Percentiles rank a stretch among this genome's conserved stretches.
phyloP scores from a whole-genome alignment of 2,113 vertebrate species.

The Taurulus bubalis region DNA sequence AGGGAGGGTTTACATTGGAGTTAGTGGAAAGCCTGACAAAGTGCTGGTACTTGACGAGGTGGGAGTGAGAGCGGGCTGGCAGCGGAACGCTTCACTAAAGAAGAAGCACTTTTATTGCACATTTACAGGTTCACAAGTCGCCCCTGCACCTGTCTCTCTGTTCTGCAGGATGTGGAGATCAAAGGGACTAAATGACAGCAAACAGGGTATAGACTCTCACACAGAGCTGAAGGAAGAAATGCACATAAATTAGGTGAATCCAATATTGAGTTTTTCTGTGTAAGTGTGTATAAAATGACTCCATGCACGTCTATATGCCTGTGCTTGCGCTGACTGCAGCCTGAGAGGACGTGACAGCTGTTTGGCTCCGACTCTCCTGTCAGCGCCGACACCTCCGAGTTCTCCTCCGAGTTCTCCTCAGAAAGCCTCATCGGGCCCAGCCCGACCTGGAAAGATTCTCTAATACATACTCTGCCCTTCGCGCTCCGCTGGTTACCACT shows the following conservation, averaged over 20 bases:
- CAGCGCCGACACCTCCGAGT: conserved; percentile 16
- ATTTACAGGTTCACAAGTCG: not conserved
- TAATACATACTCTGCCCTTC: conserved; percentile 46
- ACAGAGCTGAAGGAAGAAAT: not conserved
- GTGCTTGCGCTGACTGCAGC: not conserved
- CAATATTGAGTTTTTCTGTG: not conserved
- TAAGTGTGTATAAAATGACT: not conserved
- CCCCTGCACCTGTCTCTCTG: not conserved
- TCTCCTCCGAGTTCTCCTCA: conserved; percentile 27
- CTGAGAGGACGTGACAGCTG: conserved; percentile 4
- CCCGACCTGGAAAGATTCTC: conserved; percentile 27
- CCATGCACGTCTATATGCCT: not conserved
- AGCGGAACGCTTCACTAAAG: too few species aligned
- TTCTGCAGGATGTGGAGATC: not conserved
- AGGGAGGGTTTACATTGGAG: too few species aligned
- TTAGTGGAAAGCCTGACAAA: too few species aligned
- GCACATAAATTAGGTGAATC: not conserved
- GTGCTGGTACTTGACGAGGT: too few species aligned
- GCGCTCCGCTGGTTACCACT: conserved; percentile 40
- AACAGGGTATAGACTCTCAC: not conserved
- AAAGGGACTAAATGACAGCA: not conserved
- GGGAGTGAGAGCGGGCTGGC: too few species aligned
- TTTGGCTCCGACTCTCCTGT: conserved; percentile 20
- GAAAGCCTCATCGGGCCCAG: conserved; percentile 29
- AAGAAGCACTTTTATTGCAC: not conserved